Conservation (phyloP, 2,797 vertebrate species). For the Sphenodon punctatus region DNA sequence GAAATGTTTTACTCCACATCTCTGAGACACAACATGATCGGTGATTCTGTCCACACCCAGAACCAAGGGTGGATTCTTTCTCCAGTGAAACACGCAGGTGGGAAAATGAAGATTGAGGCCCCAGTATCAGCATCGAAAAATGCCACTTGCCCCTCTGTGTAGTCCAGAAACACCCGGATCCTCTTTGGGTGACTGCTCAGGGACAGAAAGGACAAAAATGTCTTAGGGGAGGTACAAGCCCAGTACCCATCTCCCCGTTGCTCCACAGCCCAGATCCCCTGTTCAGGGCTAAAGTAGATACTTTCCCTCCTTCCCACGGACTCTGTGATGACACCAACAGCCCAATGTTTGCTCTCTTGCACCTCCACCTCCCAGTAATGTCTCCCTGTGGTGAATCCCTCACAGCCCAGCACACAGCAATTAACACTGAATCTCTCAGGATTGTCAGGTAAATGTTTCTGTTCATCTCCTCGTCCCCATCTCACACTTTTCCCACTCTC, state of each 20-base stretch:
- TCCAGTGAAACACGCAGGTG: neutral
- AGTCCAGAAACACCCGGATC: slow-evolving; percentile 20
- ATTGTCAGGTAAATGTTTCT: neutral
- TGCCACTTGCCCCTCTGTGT: slow-evolving; percentile 7
- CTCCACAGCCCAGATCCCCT: slow-evolving; percentile 31
- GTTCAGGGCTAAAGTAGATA: slow-evolving; percentile 12
- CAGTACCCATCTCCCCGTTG: slow-evolving; percentile 8
- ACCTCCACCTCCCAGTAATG: slow-evolving; percentile 48
- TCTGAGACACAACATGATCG: too few relatives aligned
- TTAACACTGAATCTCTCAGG: slow-evolving; percentile 1
- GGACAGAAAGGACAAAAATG: neutral
- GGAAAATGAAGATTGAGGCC: neutral
- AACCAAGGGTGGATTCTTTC: neutral
- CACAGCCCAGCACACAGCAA: slow-evolving; percentile 9
- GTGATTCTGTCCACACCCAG: slow-evolving; percentile 4
- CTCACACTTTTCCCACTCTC: slow-evolving; percentile 38
- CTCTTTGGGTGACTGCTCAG: neutral
- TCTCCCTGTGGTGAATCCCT: neutral
- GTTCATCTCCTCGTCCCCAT: neutral
- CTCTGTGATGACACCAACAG: slow-evolving; percentile 21
- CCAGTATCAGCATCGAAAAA: slow-evolving; percentile 1
- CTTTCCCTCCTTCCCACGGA: slow-evolving; percentile 21
- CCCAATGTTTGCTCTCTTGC: slow-evolving; percentile 29
- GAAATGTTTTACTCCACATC: too few relatives aligned
- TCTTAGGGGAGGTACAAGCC: slow-evolving; percentile 31